These are phyloP conservation scores for Micrasema longulum DNA, from an alignment of 1,140 invertebrate genomes.

Conservation along the genomic window DNA sequence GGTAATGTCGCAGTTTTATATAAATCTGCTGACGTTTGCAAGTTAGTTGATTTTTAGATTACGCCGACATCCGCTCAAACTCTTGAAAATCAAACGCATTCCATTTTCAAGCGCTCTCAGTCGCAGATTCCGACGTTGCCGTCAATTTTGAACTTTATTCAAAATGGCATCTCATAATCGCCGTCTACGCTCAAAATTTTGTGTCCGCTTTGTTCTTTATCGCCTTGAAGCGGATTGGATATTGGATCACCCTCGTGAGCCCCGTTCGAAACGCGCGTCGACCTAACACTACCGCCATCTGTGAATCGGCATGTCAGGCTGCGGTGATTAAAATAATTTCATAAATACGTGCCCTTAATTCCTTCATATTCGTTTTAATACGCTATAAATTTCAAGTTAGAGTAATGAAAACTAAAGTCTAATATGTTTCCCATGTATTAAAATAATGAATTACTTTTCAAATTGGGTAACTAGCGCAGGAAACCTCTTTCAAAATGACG, in stretches of 20 bases:
- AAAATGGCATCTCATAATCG: conserved; percentile 29
- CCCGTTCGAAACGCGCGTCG: neutral
- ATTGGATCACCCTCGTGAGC: conserved; percentile 24
- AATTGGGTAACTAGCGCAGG: too few species aligned
- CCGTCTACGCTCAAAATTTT: conserved; percentile 32
- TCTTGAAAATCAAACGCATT: conserved; percentile 29
- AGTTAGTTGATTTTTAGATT: neutral
- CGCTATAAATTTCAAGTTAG: too few species aligned
- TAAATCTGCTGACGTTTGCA: conserved; percentile 6
- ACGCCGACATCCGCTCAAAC: conserved; percentile 20
- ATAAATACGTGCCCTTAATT: neutral
- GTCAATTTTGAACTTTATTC: conserved; percentile 31
- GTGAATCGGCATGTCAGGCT: conserved; percentile 23
- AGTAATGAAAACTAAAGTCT: too few species aligned
- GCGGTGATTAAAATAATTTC: neutral
- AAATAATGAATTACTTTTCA: too few species aligned
- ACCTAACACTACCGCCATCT: conserved; percentile 27
- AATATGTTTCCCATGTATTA: too few species aligned
- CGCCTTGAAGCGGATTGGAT: conserved; percentile 15
- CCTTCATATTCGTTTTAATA: too few species aligned
- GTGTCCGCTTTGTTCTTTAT: conserved; percentile 33
- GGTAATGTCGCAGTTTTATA: too few species aligned
- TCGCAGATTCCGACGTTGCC: conserved; percentile 30
- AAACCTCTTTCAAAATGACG: too few species aligned
- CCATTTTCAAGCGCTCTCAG: conserved; percentile 24